Evolutionary conservation across 2,888 invertebrate genomes (phyloP), one percentile per base, ranked within the genome.

Genomic region (Drosophila formosana): DNA sequence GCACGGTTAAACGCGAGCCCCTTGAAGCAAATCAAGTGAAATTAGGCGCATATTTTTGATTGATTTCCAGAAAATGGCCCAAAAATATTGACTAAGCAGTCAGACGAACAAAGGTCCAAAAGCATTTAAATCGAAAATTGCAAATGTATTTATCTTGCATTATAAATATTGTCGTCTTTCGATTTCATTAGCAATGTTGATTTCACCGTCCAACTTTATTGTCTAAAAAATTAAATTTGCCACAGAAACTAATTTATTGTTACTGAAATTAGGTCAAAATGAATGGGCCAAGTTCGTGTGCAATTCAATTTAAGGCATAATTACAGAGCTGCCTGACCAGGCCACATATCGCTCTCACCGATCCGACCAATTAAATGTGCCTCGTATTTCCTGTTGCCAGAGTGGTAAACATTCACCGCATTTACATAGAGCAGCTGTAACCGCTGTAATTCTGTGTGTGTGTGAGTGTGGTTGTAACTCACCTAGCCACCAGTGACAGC

Each of bases 401-500:
- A 53, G 52, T 39, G 45, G 26, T 30, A 39, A 23, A 28, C 37
- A 61, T 60, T 43, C 57, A 32, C 41, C 39, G 26, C 61, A 75
- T 74, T 75, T 73, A 74, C 75, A 74, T 76, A 74, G 28, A 39
- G 46, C 43, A 45, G 45, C 49, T 53, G 53, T 34, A 37, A 25
- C 26, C 56, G 45, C 47, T 39, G 51, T 30, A 41, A 47, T 47
- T 49, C 53, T 57, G 46, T 39, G 4, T 60, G 43, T 34, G 30
- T 39, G 52, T 34, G n/a, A n/a, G 32, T 50, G 61, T 55, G 46
- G 43, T 46, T 52, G 68, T 80, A 69, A 82, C 89, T 91, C 90
- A 96, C 96, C 96, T 97, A 57, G 97, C 97, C 67, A 97, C 95
- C 34, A 98, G 93, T 0, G 97, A 97, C 94, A 97, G 94, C 32